phyloP scores from a whole-genome alignment of 2,113 vertebrate species.

The Chaenocephalus aceratus region DNA sequence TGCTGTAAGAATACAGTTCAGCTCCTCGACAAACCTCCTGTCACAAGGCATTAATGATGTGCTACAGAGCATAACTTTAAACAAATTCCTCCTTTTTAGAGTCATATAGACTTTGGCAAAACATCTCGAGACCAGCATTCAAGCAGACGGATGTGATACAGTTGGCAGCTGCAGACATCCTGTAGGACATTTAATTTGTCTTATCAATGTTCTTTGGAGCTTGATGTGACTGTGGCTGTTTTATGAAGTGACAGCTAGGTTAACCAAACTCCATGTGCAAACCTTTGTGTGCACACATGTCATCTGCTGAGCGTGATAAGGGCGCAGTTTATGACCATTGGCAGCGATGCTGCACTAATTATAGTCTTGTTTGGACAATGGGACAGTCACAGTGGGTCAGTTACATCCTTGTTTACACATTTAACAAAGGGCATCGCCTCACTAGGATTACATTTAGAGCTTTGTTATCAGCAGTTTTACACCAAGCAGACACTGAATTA shows the following conservation, averaged over 20 bases:
- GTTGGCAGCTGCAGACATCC: conserved; percentile 16
- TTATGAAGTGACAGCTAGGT: conserved; percentile 40
- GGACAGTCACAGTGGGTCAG: conserved; percentile 43
- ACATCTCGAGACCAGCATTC: conserved; percentile 50
- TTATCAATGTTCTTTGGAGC: conserved; percentile 24
- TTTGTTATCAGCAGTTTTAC: conserved; percentile 21
- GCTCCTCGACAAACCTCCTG: conserved; percentile 21
- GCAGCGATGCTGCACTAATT: conserved; percentile 51
- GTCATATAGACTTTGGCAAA: conserved; percentile 41
- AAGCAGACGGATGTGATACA: conserved; percentile 28
- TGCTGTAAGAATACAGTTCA: not conserved
- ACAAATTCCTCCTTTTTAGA: conserved; percentile 40
- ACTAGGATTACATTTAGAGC: conserved; percentile 9
- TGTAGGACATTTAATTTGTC: not conserved
- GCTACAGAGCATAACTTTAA: conserved; percentile 33
- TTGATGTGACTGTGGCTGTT: conserved; percentile 25
- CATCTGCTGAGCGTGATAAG: conserved; percentile 68
- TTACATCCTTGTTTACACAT: conserved; percentile 62
- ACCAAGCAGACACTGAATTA: conserved; percentile 1
- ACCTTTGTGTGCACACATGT: conserved; percentile 41
- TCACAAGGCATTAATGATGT: conserved; percentile 54
- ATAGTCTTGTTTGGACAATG: conserved; percentile 71
- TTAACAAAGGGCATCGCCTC: conserved; percentile 50
- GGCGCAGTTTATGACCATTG: conserved; percentile 45
- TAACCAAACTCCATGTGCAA: conserved; percentile 51